phyloP scores from a whole-genome alignment of 2,797 vertebrate genomes.

The Pogoniulus pusillus region DNA sequence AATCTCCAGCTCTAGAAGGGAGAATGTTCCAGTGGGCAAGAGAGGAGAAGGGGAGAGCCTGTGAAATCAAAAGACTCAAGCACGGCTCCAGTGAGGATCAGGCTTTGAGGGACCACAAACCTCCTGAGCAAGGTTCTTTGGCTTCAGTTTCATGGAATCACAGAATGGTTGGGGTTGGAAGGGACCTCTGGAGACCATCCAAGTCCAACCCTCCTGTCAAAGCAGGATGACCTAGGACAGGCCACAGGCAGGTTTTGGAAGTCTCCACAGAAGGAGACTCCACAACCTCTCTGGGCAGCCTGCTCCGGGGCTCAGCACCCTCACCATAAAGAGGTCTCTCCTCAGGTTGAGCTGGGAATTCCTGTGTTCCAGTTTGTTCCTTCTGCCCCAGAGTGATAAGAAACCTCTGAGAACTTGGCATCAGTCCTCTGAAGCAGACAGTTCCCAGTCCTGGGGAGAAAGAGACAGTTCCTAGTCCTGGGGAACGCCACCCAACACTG shows the following conservation, averaged over 20 bases:
- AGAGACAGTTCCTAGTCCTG: not conserved
- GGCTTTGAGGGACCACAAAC: not conserved
- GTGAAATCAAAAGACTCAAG: not conserved
- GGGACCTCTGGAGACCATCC: no score
- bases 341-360: no score
- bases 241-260: no score
- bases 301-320: no score
- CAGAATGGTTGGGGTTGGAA: no score
- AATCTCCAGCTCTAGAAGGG: not conserved
- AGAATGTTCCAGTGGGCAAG: not conserved
- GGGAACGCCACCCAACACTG: not conserved
- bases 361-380: no score
- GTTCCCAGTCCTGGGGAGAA: not conserved
- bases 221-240: no score
- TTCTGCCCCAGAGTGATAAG: not conserved
- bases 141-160: not conserved
- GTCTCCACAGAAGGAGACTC: no score
- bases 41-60: not conserved
- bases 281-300: no score
- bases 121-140: not conserved
- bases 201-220: no score
- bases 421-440: not conserved
- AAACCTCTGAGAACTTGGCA: not conserved
- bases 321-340: no score
- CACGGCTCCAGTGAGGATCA: not conserved